Percentiles rank a stretch among this genome's conserved stretches.
phyloP scores from a whole-genome alignment of 2,113 vertebrate species.

The Delphinapterus leucas region DNA sequence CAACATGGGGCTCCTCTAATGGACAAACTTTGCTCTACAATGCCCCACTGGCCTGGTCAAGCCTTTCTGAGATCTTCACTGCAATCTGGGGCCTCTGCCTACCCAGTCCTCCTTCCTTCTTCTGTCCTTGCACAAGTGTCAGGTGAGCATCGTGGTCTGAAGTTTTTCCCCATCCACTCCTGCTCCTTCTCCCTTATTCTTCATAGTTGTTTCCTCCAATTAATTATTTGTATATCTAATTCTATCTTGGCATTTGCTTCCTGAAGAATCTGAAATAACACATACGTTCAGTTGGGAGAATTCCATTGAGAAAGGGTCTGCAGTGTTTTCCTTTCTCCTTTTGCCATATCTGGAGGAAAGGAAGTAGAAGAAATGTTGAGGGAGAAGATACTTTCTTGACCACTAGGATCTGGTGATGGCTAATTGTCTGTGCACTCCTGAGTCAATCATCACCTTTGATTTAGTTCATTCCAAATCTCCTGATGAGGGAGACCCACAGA shows the following conservation, averaged over 20 bases:
- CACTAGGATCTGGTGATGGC: background rate
- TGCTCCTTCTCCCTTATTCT: background rate
- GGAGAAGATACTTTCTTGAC: background rate
- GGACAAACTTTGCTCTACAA: background rate
- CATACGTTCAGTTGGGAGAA: background rate
- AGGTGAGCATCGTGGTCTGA: background rate
- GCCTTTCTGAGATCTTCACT: background rate
- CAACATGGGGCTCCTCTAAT: background rate
- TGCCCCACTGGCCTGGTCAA: background rate
- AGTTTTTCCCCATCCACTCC: background rate
- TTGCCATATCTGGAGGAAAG: background rate
- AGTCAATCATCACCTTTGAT: background rate
- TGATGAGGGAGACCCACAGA: background rate
- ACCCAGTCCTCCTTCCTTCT: background rate
- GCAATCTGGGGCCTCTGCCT: background rate
- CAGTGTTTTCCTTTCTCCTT: background rate
- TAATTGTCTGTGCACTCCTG: background rate
- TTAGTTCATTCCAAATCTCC: background rate
- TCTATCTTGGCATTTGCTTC: background rate
- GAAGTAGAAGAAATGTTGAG: background rate
- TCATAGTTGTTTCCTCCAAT: background rate
- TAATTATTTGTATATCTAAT: background rate
- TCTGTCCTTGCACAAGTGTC: background rate
- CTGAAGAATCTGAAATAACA: background rate
- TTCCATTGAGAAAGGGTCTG: background rate